Conservation (phyloP, 2,113 vertebrate species). For the Trichomycterus rosablanca region DNA sequence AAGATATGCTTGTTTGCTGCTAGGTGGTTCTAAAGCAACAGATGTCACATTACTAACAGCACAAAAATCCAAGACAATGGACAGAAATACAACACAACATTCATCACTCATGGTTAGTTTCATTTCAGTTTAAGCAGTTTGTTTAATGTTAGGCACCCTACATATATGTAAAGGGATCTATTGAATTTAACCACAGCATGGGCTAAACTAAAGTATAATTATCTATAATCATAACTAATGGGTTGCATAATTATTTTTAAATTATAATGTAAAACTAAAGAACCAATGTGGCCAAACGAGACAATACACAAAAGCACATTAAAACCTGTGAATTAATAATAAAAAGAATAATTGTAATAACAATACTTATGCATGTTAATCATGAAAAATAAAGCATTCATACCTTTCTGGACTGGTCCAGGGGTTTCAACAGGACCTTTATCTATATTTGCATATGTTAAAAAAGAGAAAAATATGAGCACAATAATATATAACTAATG, state of each 20-base stretch:
- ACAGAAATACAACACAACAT: constrained; percentile 40
- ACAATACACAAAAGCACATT: constrained; percentile 39
- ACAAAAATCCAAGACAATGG: constrained; percentile 35
- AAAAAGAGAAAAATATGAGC: background rate
- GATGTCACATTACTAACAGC: constrained; percentile 50
- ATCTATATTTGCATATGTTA: constrained; percentile 50
- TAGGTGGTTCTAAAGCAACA: constrained; percentile 68
- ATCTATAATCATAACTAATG: no score
- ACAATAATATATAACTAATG: background rate
- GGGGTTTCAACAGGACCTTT: constrained; percentile 76
- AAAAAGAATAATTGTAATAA: constrained; percentile 31
- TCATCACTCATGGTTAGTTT: constrained; percentile 1
- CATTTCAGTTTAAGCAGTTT: constrained; percentile 2
- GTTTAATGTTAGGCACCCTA: background rate
- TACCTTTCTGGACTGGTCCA: constrained; percentile 80
- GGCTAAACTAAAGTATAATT: no score
- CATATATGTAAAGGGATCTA: background rate
- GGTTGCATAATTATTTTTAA: no score
- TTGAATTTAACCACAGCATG: no score
- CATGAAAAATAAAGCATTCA: background rate
- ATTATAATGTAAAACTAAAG: background rate
- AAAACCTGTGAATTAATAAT: no score
- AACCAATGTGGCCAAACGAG: background rate
- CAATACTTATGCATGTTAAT: no score
- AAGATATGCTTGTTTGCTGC: constrained; percentile 55